These are phyloP conservation scores for Lepus oiostolus DNA, from an alignment of 2,797 vertebrate species.

Conservation along the genomic window DNA sequence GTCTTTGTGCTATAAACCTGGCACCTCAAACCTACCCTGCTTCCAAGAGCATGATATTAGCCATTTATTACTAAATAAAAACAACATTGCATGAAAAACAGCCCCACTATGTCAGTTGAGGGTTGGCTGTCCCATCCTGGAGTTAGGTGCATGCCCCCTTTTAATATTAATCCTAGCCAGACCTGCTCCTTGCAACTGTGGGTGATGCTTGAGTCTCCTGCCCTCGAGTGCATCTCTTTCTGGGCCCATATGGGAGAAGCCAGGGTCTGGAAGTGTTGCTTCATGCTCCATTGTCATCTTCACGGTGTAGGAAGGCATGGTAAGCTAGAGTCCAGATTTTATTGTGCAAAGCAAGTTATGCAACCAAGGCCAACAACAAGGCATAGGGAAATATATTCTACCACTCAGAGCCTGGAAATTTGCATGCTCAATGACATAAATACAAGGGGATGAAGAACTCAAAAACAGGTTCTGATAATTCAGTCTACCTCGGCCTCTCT, in stretches of 20 bases:
- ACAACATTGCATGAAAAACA: accelerated
- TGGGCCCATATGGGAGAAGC: background rate
- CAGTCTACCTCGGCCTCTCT: background rate
- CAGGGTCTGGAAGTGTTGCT: no score
- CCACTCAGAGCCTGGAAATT: accelerated
- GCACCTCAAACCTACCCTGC: background rate
- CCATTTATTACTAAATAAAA: accelerated
- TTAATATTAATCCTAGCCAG: background rate
- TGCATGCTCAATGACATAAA: accelerated
- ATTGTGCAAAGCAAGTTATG: background rate
- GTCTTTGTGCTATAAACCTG: background rate
- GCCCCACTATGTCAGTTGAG: no score
- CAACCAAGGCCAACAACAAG: background rate
- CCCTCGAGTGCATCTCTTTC: background rate
- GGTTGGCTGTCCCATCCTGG: background rate
- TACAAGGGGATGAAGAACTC: no score
- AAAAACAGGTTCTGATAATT: background rate
- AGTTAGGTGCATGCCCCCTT: background rate
- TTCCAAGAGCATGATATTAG: background rate
- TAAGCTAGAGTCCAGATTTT: background rate
- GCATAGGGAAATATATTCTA: background rate
- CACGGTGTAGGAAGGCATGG: background rate
- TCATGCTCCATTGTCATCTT: background rate
- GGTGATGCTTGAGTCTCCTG: accelerated
- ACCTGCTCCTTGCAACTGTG: background rate